Percentiles rank a stretch among this genome's conserved stretches.
phyloP scores from a whole-genome alignment of 2,888 invertebrate species.

The Cataglyphis cursor region DNA sequence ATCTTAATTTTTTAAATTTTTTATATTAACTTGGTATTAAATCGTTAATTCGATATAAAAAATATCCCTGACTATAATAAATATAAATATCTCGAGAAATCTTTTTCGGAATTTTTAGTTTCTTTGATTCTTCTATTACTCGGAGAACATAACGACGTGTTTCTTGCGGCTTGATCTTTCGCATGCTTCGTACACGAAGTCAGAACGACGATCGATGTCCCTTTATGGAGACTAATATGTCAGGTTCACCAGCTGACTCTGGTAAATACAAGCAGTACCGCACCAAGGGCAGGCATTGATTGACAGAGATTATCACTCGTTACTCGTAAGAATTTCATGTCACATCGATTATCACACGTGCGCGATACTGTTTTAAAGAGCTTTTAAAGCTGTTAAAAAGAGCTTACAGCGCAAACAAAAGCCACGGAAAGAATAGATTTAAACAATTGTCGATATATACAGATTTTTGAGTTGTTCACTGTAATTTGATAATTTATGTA shows the following conservation, averaged over 20 bases:
- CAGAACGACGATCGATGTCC: slow-evolving; percentile 71
- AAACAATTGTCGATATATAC: neutral
- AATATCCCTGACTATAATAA: neutral
- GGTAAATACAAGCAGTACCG: slow-evolving; percentile 37
- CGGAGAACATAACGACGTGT: slow-evolving; percentile 44
- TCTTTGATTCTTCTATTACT: neutral
- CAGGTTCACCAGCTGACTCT: slow-evolving; percentile 60
- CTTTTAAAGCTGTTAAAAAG: neutral
- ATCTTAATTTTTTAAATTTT: neutral
- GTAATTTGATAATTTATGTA: neutral
- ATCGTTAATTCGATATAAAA: neutral
- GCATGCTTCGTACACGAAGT: slow-evolving; percentile 73
- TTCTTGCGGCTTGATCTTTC: slow-evolving; percentile 74
- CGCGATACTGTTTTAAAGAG: neutral
- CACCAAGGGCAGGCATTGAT: slow-evolving; percentile 61
- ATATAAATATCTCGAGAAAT: slow-evolving; percentile 3
- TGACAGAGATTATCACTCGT: slow-evolving; percentile 64
- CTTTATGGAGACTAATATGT: slow-evolving; percentile 72
- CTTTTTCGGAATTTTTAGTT: neutral
- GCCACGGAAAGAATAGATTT: neutral
- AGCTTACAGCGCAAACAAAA: neutral
- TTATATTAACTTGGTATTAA: neutral
- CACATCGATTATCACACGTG: slow-evolving; percentile 19
- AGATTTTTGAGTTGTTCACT: neutral
- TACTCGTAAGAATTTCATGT: slow-evolving; percentile 46